Evolutionary conservation across 2,888 invertebrate genomes (phyloP), one percentile per base, ranked within the genome.

Genomic region (Acheta domesticus): DNA sequence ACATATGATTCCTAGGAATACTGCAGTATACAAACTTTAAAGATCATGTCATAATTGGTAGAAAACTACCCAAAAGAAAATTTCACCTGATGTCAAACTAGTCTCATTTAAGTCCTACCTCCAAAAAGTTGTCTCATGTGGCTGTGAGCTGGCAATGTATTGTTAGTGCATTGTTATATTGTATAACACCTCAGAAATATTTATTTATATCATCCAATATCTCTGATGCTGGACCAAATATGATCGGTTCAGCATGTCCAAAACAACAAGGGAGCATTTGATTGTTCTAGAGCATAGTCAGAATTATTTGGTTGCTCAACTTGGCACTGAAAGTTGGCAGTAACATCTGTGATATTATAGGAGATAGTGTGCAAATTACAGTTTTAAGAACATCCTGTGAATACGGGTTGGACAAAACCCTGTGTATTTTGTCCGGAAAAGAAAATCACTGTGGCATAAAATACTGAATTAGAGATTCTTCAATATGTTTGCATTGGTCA

Each of bases 301-400:
- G 62, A n/a, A 62, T 14, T 62, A 62, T 62, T 62, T 62, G 62
- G n/a, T 62, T 62, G 62, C 62, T 62, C 62, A 62, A 62, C 62
- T 62, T 62, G 62, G 62, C 62, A 62, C 62, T 62, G 62, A 62
- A 62, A 62, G 62, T 62, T 62, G 62, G 62, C 16, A 62, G 23
- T 75, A 75, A 75, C 75, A 75, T 75, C 75, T 82, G 76, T 78
- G 75, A 79, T 80, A 74, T 79, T 81, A 48, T 79, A 80, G 79
- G 79, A 82, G 74, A 49, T 50, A 76, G 21, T 62, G 48, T 23
- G 75, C 74, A 78, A 62, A 62, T 62, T 62, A 62, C 14, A 62
- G 16, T 62, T 62, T 62, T 62, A 62, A 62, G n/a, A 62, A 49
- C 12, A 75, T 79, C 50, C 49, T 75, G 75, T 75, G 21, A 23